A percentile compares a stretch with the other conserved stretches of the same genome.
phyloP scores from a whole-genome alignment of 2,888 invertebrate species.

The Agapostemon virescens region DNA sequence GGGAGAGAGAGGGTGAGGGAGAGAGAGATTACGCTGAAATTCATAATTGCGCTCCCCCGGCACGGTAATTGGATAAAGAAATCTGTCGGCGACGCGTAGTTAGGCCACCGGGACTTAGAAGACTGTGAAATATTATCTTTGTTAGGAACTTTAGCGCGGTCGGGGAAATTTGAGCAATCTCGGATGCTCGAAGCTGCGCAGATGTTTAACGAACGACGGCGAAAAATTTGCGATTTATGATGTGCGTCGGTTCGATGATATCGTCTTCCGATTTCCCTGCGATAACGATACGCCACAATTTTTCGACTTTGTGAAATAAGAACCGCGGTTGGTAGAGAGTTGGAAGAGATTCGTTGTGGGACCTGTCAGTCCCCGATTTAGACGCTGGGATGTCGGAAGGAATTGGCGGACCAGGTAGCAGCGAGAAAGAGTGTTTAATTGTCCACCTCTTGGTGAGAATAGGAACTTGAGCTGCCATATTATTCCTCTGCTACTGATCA shows the following conservation, averaged over 20 bases:
- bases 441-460: no score
- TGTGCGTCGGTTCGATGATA: not conserved
- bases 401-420: no score
- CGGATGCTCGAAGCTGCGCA: not conserved
- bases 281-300: not conserved
- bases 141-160: not conserved
- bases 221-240: not conserved
- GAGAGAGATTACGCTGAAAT: slow-evolving; percentile 17
- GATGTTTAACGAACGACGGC: not conserved
- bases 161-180: slow-evolving; percentile 5
- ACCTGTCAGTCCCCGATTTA: no score
- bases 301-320: not conserved
- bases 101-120: not conserved
- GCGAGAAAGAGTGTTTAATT: no score
- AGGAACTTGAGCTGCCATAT: no score
- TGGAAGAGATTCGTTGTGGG: no score
- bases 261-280: not conserved
- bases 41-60: slow-evolving; percentile 6
- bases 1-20: not conserved
- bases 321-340: no score
- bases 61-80: slow-evolving; percentile 17
- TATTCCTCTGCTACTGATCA: no score
- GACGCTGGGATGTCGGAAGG: no score
- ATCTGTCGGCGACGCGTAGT: not conserved
- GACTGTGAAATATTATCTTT: slow-evolving; percentile 3